Conservation (phyloP, 2,113 vertebrate genomes). For the Aegotheles bennettii region DNA sequence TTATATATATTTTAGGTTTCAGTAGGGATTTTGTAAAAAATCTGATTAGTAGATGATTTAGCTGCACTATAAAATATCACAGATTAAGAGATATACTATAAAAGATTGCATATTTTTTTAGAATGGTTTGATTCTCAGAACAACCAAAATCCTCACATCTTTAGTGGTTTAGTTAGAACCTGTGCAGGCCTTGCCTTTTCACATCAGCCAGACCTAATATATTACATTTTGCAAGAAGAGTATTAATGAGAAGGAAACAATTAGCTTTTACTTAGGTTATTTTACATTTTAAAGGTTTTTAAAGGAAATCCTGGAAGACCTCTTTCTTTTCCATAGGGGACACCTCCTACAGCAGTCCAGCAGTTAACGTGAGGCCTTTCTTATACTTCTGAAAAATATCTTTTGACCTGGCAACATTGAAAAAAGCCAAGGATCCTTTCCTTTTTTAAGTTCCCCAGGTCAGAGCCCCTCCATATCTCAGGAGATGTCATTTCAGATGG, state of each 20-base stretch:
- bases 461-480: not conserved
- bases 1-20: not conserved
- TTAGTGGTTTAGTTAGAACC: not conserved
- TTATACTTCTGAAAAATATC: not conserved
- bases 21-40: not conserved
- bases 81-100: not conserved
- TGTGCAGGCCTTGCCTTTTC: not conserved
- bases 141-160: not conserved
- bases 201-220: not conserved
- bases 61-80: not conserved
- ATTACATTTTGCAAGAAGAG: not conserved
- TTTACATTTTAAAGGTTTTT: not conserved
- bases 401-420: rapidly evolving
- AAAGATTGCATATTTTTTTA: not conserved
- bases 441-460: not conserved
- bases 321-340: not conserved
- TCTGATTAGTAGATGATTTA: not conserved
- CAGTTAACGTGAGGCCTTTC: not conserved
- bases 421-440: not conserved
- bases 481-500: not conserved
- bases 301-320: not conserved
- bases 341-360: not conserved
- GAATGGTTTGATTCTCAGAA: not conserved
- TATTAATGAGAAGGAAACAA: not conserved
- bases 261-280: not conserved